A percentile compares a stretch with the other conserved stretches of the same genome.
phyloP scores from a whole-genome alignment of 1,140 invertebrate species.

The Bombus sibiricus region DNA sequence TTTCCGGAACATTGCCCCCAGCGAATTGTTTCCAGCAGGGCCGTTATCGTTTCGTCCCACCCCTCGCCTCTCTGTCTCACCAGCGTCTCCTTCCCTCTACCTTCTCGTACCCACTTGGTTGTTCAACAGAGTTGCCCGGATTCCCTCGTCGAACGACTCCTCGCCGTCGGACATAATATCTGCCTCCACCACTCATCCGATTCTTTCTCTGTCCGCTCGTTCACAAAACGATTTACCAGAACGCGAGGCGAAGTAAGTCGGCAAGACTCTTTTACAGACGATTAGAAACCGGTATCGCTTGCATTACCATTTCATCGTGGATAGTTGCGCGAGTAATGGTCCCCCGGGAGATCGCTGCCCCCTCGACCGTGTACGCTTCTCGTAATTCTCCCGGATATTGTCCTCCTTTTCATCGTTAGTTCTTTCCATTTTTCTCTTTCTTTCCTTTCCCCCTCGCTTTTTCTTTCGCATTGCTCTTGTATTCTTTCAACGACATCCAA shows the following conservation, averaged over 20 bases:
- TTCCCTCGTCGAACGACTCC: slow-evolving; percentile 26
- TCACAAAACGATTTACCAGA: slow-evolving; percentile 38
- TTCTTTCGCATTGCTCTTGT: background rate
- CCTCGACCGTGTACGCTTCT: slow-evolving; percentile 21
- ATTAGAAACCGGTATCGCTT: slow-evolving; percentile 58
- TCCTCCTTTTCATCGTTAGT: slow-evolving; percentile 1
- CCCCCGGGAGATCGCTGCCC: background rate
- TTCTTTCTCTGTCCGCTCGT: slow-evolving; percentile 45
- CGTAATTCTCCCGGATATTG: slow-evolving; percentile 45
- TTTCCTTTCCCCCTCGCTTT: background rate
- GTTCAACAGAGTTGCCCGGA: background rate
- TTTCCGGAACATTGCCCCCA: slow-evolving; percentile 66
- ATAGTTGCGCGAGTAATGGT: slow-evolving; percentile 38
- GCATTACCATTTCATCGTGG: slow-evolving; percentile 51
- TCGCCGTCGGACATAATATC: slow-evolving; percentile 52
- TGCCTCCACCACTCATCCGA: slow-evolving; percentile 29
- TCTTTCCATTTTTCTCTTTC: background rate
- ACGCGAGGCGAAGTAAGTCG: slow-evolving; percentile 1
- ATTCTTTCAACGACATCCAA: background rate
- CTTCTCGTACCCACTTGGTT: background rate
- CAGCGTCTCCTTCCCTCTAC: background rate
- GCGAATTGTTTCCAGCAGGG: slow-evolving; percentile 67
- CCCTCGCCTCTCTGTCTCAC: background rate
- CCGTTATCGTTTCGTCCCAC: slow-evolving; percentile 59
- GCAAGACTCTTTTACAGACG: slow-evolving; percentile 52